These are phyloP conservation scores for Phylloscopus collybita DNA, from an alignment of 2,797 vertebrate species.

Conservation along the genomic window DNA sequence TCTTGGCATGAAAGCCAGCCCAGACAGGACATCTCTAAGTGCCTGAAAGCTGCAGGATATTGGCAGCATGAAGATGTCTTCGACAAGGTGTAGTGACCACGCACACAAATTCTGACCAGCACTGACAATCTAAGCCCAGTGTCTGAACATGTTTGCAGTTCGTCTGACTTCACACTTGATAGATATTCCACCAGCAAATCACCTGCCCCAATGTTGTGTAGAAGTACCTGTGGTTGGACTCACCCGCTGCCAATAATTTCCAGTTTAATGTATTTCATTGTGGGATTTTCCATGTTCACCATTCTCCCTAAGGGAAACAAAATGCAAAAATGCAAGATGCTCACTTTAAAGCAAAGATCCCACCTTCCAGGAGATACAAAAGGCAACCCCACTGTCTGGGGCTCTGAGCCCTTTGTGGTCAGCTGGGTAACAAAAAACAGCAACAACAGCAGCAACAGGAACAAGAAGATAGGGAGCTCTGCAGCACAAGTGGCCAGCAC, in stretches of 20 bases:
- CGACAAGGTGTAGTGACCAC: background rate
- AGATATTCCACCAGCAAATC: background rate
- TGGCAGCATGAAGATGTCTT: background rate
- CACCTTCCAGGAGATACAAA: background rate
- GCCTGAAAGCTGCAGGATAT: background rate
- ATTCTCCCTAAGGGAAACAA: conserved; percentile 86
- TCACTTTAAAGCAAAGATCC: background rate
- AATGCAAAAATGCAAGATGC: background rate
- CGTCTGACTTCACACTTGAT: background rate
- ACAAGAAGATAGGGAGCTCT: too few species aligned
- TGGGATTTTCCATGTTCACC: conserved; percentile 91
- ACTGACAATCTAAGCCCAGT: background rate
- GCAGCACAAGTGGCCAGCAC: too few species aligned
- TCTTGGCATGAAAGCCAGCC: background rate
- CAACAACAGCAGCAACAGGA: background rate
- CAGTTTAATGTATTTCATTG: conserved; percentile 93
- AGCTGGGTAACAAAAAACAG: background rate
- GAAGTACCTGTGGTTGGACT: conserved; percentile 49
- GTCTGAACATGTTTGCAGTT: background rate
- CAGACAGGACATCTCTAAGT: background rate
- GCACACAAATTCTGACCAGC: background rate
- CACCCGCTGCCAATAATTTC: conserved; percentile 93
- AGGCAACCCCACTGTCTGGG: background rate
- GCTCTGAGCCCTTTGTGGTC: background rate
- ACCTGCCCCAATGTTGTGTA: background rate